Conservation (phyloP, 2,888 invertebrate genomes). For the Bellardia bayeri region DNA sequence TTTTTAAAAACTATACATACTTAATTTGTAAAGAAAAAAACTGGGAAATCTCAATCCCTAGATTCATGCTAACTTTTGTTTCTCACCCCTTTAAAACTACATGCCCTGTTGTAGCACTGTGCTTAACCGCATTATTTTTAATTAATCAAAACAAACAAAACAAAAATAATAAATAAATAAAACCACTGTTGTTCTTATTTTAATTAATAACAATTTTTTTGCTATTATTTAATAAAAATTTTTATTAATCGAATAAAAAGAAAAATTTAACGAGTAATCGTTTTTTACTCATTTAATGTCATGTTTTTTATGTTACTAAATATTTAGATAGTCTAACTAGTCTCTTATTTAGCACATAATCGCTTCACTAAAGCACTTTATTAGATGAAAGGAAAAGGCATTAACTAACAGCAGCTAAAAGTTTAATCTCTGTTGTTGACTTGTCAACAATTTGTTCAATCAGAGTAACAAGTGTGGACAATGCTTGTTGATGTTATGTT, state of each 20-base stretch:
- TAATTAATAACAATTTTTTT: constrained; percentile 53
- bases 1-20: no score
- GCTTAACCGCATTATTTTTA: constrained; percentile 58
- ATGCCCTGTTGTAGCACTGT: constrained; percentile 4
- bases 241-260: constrained; percentile 58
- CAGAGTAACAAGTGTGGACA: no score
- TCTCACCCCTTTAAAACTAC: neutral
- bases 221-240: constrained; percentile 62
- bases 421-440: no score
- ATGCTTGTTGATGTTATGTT: no score
- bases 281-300: constrained; percentile 32
- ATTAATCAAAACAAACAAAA: constrained; percentile 29
- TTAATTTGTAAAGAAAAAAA: no score
- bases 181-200: constrained; percentile 67
- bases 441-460: no score
- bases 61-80: neutral
- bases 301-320: constrained; percentile 4
- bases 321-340: no score
- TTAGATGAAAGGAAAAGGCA: no score
- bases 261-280: constrained; percentile 55
- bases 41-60: no score
- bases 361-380: no score
- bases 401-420: no score
- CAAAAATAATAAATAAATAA: constrained; percentile 36
- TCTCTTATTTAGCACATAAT: no score